Percentiles rank a stretch among this genome's conserved stretches.
Conservation (phyloP, 2,797 vertebrate genomes). For the Atherinosoma microstoma region DNA sequence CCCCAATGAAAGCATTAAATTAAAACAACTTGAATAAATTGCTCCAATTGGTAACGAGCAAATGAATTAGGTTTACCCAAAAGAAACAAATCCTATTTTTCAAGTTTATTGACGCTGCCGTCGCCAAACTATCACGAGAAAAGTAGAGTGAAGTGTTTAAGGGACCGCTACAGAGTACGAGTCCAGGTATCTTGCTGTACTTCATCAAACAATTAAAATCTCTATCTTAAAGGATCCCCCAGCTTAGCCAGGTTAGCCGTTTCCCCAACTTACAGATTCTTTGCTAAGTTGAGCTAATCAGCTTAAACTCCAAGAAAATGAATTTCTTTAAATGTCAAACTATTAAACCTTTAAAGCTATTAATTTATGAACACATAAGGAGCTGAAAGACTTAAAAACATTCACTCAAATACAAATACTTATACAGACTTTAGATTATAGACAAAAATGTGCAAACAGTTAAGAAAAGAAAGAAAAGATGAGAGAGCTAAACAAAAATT, state of each 20-base stretch:
- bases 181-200: background rate
- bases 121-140: background rate
- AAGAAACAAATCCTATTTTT: background rate
- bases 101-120: background rate
- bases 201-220: background rate
- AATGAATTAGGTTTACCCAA: background rate
- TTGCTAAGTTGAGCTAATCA: slow-evolving; percentile 11
- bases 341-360: background rate
- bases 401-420: background rate
- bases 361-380: background rate
- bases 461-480: background rate
- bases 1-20: background rate
- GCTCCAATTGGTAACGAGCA: background rate
- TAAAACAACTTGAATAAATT: background rate
- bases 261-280: background rate
- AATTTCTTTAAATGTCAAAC: slow-evolving; percentile 6
- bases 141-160: background rate
- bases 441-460: background rate
- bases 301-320: background rate
- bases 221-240: background rate
- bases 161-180: background rate
- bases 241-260: background rate
- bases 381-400: background rate
- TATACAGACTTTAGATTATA: background rate
- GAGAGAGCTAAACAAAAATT: background rate